A percentile compares a stretch with the other conserved stretches of the same genome.
These are phyloP conservation scores for Drosophila mojavensis DNA, from an alignment of 1,140 invertebrate species.

Conservation along the genomic window DNA sequence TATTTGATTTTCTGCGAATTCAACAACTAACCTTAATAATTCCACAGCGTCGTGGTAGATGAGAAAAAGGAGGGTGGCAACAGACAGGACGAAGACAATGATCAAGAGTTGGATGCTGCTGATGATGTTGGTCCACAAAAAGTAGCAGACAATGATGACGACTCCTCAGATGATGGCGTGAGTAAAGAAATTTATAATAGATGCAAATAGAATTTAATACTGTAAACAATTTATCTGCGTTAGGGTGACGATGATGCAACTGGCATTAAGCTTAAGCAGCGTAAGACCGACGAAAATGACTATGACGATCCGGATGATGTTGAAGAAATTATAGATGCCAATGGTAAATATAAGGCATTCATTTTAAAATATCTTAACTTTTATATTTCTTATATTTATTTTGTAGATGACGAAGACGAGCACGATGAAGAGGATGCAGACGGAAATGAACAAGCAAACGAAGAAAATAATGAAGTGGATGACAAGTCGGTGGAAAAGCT, in stretches of 20 bases:
- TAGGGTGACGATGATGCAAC: slow-evolving; percentile 87
- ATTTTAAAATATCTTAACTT: slow-evolving; percentile 26
- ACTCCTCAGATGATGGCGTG: slow-evolving; percentile 86
- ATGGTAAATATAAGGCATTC: slow-evolving; percentile 52
- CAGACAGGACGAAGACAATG: slow-evolving; percentile 62
- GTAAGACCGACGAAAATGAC: slow-evolving; percentile 88
- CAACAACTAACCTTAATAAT: background rate
- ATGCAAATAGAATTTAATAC: background rate
- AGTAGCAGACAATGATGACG: slow-evolving; percentile 54
- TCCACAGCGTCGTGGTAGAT: slow-evolving; percentile 66
- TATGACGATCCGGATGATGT: slow-evolving; percentile 92
- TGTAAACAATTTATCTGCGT: background rate
- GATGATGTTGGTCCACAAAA: slow-evolving; percentile 40
- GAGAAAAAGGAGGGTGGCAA: slow-evolving; percentile 65
- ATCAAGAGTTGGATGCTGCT: slow-evolving; percentile 79
- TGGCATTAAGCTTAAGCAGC: slow-evolving; percentile 85
- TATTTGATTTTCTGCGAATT: background rate
- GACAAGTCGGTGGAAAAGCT: slow-evolving; percentile 85
- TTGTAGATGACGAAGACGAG: slow-evolving; percentile 89
- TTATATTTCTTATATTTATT: background rate
- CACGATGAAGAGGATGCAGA: slow-evolving; percentile 89
- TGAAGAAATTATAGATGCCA: slow-evolving; percentile 85
- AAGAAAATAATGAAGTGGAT: slow-evolving; percentile 85
- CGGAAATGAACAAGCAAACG: slow-evolving; percentile 80
- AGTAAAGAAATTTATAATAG: background rate